These are phyloP conservation scores for Lophura nycthemera DNA, from an alignment of 2,113 vertebrate species.

Conservation along the genomic window DNA sequence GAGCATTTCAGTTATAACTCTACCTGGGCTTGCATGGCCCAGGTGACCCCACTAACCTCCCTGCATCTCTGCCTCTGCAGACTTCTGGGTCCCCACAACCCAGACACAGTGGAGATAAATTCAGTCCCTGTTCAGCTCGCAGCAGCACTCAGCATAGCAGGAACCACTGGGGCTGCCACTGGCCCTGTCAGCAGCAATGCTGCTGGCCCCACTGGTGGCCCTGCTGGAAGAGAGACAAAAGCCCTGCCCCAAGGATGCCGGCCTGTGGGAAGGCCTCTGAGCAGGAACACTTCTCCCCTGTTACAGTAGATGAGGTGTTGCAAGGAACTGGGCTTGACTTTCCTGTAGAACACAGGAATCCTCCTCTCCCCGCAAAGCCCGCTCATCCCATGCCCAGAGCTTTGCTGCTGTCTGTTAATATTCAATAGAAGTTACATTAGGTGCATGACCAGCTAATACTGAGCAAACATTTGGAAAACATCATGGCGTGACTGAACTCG, in stretches of 20 bases:
- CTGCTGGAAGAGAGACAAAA: not conserved
- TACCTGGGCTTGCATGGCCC: not conserved
- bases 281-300: not conserved
- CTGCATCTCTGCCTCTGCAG: not conserved
- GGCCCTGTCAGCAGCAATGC: not conserved
- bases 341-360: conserved; percentile 51
- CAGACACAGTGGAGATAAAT: accelerated
- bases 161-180: not conserved
- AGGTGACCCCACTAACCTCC: not conserved
- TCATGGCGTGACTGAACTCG: conserved; percentile 88
- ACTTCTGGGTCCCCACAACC: not conserved
- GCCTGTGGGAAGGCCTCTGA: not conserved
- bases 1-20: not conserved
- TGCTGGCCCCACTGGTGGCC: not conserved
- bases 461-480: conserved; percentile 96
- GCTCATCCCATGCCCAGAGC: conserved; percentile 76
- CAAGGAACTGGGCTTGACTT: not conserved
- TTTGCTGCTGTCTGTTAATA: conserved; percentile 89
- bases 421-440: conserved; percentile 90
- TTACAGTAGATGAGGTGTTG: not conserved
- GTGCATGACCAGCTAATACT: conserved; percentile 93
- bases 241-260: not conserved
- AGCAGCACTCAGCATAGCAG: not conserved
- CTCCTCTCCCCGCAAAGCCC: not conserved
- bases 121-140: not conserved